Conservation (phyloP, 2,113 vertebrate genomes). For the Nesoenas mayeri region DNA sequence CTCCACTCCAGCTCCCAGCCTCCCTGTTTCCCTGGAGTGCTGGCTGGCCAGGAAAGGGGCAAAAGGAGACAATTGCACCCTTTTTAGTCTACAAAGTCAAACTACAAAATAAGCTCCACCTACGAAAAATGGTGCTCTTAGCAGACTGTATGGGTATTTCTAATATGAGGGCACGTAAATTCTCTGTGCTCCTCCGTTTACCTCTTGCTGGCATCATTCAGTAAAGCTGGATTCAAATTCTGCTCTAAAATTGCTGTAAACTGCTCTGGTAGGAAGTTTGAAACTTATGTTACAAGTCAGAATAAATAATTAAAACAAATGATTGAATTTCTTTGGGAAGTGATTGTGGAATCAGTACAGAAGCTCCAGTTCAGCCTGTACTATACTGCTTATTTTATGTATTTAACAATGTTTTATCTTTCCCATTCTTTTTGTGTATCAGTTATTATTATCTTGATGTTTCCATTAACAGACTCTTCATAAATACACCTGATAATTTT, state of each 20-base stretch:
- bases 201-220: not conserved
- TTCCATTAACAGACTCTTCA: not conserved
- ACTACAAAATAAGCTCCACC: not conserved
- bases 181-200: not conserved
- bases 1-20: not conserved
- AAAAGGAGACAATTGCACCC: not conserved
- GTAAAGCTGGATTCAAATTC: not conserved
- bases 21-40: not conserved
- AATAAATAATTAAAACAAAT: not conserved
- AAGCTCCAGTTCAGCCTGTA: not conserved
- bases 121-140: not conserved
- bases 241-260: not conserved
- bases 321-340: not conserved
- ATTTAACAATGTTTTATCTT: not conserved
- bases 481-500: not conserved
- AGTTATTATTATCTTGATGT: not conserved
- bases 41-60: not conserved
- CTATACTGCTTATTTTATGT: not conserved
- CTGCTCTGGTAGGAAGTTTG: not conserved
- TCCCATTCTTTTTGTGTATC: not conserved
- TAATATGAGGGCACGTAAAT: not conserved
- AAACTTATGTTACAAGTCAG: not conserved
- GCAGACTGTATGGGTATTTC: not conserved
- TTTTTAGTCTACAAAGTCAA: not conserved
- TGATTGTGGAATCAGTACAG: not conserved